Evolutionary conservation across 2,797 vertebrate genomes (phyloP).

Genomic region (Semaprochilodus insignis): DNA sequence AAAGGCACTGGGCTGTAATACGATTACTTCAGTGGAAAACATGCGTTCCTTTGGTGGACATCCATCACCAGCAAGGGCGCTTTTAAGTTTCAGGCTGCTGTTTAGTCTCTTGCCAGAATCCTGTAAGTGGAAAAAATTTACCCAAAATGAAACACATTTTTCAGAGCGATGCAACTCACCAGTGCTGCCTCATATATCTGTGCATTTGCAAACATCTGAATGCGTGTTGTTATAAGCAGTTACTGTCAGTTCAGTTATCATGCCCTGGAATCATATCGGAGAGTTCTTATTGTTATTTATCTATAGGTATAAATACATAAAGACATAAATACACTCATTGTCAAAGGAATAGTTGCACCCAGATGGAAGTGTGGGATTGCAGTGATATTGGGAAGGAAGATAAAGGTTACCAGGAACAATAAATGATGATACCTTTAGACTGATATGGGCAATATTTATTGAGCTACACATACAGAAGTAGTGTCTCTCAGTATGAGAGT

Average conservation of each 20-base stretch:
- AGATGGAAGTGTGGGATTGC: too few relatives aligned
- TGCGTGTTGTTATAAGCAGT: neutral
- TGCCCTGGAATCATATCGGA: neutral
- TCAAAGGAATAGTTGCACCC: too few relatives aligned
- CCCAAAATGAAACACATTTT: constrained; percentile 4
- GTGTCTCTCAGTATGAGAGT: too few relatives aligned
- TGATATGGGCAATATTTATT: too few relatives aligned
- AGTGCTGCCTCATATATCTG: neutral
- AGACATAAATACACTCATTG: too few relatives aligned
- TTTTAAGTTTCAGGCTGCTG: constrained; percentile 16
- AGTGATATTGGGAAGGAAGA: too few relatives aligned
- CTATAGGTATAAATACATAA: too few relatives aligned
- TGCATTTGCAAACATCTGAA: neutral
- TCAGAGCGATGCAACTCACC: neutral
- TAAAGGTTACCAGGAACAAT: too few relatives aligned
- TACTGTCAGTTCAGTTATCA: neutral
- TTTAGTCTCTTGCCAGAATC: neutral
- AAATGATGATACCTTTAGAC: too few relatives aligned
- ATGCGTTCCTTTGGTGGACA: constrained; percentile 34
- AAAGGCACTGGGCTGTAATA: constrained; percentile 28
- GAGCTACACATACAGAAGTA: too few relatives aligned
- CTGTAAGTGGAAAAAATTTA: constrained; percentile 6
- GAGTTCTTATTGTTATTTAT: too few relatives aligned
- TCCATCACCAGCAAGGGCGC: constrained; percentile 12
- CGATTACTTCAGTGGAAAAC: constrained; percentile 20